Percentiles rank a stretch among this genome's conserved stretches.
Evolutionary conservation across 2,888 invertebrate genomes (phyloP).

Genomic region (Volucella bombylans): DNA sequence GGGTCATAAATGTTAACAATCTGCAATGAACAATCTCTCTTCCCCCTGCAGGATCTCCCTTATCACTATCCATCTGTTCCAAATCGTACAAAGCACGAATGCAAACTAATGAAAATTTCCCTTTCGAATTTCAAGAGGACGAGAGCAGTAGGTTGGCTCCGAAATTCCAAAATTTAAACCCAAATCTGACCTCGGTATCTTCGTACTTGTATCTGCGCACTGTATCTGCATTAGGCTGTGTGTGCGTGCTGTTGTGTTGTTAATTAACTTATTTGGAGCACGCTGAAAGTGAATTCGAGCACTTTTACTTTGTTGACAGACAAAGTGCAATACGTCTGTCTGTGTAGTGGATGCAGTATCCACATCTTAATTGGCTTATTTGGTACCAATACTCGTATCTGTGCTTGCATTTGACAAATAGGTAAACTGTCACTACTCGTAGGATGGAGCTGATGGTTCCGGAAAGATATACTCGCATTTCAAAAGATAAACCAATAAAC

Average conservation of each 20-base stretch:
- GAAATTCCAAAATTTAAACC: conserved; percentile 29
- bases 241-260: neutral
- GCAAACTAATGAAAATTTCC: conserved; percentile 22
- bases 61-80: too few species aligned
- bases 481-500: neutral
- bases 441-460: too few species aligned
- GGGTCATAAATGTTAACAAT: conserved; percentile 57
- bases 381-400: too few species aligned
- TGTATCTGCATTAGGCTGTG: too few species aligned
- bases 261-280: conserved; percentile 54
- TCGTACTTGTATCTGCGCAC: neutral
- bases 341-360: neutral
- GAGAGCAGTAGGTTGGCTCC: neutral
- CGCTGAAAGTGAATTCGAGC: conserved; percentile 43
- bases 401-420: too few species aligned
- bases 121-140: conserved; percentile 25
- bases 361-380: neutral
- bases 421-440: too few species aligned
- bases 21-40: neutral
- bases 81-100: conserved; percentile 1
- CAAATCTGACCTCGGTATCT: conserved; percentile 31
- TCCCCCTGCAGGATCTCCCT: neutral
- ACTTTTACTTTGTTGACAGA: conserved; percentile 43
- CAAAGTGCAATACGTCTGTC: too few species aligned
- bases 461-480: too few species aligned